These are phyloP conservation scores for Actinostola sp. DNA, from an alignment of 92 coral and sea anemone genomes.

Conservation along the genomic window DNA sequence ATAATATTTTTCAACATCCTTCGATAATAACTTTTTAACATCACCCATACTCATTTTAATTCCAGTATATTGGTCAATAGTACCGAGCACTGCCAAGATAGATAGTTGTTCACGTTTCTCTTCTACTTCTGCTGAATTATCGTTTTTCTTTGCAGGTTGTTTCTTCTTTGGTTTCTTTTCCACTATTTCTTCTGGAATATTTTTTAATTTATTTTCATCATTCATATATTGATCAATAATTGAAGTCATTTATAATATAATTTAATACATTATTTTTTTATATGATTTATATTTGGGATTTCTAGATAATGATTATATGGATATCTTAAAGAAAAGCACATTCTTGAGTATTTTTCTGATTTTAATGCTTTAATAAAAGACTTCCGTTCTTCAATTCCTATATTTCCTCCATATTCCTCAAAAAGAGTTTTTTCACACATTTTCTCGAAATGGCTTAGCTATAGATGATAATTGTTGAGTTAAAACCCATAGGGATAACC, in stretches of 20 bases:
- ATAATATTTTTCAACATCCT: slow-evolving; percentile 41
- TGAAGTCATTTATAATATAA: background rate
- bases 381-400: slow-evolving; percentile 31
- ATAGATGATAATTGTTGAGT: slow-evolving; percentile 35
- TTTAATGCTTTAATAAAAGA: slow-evolving; percentile 17
- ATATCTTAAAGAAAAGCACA: slow-evolving; percentile 36
- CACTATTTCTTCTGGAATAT: background rate
- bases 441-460: slow-evolving; percentile 39
- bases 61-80: slow-evolving; percentile 23
- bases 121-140: no score
- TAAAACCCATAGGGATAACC: slow-evolving; percentile 28
- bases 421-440: slow-evolving; percentile 35
- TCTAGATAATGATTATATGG: slow-evolving; percentile 39
- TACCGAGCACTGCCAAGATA: no score
- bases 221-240: slow-evolving; percentile 21
- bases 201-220: background rate
- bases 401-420: slow-evolving; percentile 57
- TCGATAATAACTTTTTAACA: slow-evolving; percentile 15
- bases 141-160: no score
- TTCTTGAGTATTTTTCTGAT: slow-evolving; percentile 24
- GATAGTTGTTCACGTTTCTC: slow-evolving; percentile 17
- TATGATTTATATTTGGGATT: slow-evolving; percentile 32
- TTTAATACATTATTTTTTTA: no score
- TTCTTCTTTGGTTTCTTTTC: no score
- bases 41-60: slow-evolving; percentile 29